Base-by-base conservation (phyloP, 2,888 invertebrate species). In the Sminthurinus aureus region DNA sequence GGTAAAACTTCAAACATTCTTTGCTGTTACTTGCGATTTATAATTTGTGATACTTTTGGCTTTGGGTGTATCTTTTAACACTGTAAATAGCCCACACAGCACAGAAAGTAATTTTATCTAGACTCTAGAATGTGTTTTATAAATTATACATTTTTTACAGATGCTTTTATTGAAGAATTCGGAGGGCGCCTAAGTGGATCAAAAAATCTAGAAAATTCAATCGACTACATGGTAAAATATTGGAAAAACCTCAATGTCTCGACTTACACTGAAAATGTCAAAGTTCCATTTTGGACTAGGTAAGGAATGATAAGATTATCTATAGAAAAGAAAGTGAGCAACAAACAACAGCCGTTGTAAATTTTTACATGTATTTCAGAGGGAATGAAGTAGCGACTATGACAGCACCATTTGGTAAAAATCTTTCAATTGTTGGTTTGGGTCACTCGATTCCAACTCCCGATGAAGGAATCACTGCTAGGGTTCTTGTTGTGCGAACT, bases 211-310 rank as follows among this genome's bases (percentile, higher is more conserved):
- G 91, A 91, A 86, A 87, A 90, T 84, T 89, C 91, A 18, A 91
- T 91, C 79, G 91, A 91, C 86, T 91, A 90, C 87, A 89, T 91
- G 89, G 82, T 90, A 75, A 84, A 89, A 2, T 87, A 90, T 66
- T 86, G 87, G 79, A 84, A 77, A 15, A 84, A 22, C 24, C 24
- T 24, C 20, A 52, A 52, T 18, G 26, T 79, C 18, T 3, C 52
- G 0, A 64, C 64, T 13, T 24, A 67, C 22, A 69, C 79, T 3
- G 79, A 79, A 20, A 15, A 66, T 0, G 67, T 38, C 20, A 4
- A 13, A 12, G 50, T 79, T 26, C 79, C 79, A 8, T 15, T 18
- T 52, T 79, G 79, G 79, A 26, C 8, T 15, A 64, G 79, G 79
- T 69, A 67, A 67, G 38, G 3, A 38, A 38, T 38, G 20, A 6